Conservation (phyloP, 1,140 invertebrate genomes). For the Megathymus violae region DNA sequence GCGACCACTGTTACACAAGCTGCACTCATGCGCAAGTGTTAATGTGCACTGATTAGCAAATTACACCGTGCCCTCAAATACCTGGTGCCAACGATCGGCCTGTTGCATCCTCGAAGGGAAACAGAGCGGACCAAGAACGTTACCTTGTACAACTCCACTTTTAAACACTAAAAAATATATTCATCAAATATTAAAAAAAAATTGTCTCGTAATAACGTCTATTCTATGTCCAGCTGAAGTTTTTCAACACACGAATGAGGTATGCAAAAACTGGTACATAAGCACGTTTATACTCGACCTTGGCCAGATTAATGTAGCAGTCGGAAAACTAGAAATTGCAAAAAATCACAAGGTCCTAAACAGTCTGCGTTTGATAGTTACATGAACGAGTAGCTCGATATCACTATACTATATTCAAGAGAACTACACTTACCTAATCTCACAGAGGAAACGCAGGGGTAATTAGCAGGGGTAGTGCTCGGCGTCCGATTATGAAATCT, state of each 20-base stretch:
- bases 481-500: too few species aligned
- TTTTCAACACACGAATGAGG: not conserved
- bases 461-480: too few species aligned
- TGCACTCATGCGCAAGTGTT: slow-evolving; percentile 17
- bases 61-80: not conserved
- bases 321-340: slow-evolving; percentile 21
- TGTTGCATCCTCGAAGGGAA: too few species aligned
- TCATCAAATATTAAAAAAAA: not conserved
- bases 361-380: slow-evolving; percentile 3
- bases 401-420: slow-evolving; percentile 12
- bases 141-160: not conserved
- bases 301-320: slow-evolving; percentile 24
- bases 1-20: slow-evolving; percentile 21
- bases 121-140: not conserved
- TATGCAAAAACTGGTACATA: slow-evolving; percentile 10
- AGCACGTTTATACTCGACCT: slow-evolving; percentile 13
- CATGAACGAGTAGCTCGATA: not conserved
- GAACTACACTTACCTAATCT: too few species aligned
- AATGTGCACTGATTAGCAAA: slow-evolving; percentile 20
- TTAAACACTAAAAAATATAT: not conserved
- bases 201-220: too few species aligned
- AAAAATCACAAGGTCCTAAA: slow-evolving; percentile 24
- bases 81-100: not conserved
- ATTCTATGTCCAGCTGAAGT: slow-evolving; percentile 1
- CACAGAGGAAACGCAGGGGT: too few species aligned